A percentile compares a stretch with the other conserved stretches of the same genome.
These are phyloP conservation scores for Malthinus flaveolus DNA, from an alignment of 2,888 invertebrate genomes.

Conservation along the genomic window DNA sequence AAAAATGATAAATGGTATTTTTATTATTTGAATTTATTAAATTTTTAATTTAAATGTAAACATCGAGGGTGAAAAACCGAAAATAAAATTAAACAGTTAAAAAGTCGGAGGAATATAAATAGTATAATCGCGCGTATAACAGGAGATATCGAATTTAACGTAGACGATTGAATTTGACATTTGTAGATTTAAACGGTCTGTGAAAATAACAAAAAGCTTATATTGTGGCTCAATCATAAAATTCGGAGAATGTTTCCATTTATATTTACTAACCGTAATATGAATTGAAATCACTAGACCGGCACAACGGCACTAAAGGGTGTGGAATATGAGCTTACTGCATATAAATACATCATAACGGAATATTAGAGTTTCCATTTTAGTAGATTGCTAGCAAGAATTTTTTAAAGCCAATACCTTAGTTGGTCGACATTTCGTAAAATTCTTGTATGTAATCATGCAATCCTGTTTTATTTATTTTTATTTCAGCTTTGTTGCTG, in stretches of 20 bases:
- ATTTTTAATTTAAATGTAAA: not conserved
- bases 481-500: too few species aligned
- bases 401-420: conserved; percentile 7
- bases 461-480: too few species aligned
- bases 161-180: conserved; percentile 42
- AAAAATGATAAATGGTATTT: not conserved
- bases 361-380: conserved; percentile 22
- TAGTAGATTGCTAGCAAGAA: conserved; percentile 11
- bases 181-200: conserved; percentile 45
- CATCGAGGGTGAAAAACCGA: not conserved
- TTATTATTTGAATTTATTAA: not conserved
- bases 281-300: conserved; percentile 43
- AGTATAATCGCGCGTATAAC: conserved; percentile 21
- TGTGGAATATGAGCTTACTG: conserved; percentile 24
- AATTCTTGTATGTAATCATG: too few species aligned
- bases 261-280: conserved; percentile 44
- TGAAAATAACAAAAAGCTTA: conserved; percentile 47
- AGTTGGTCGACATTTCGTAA: too few species aligned
- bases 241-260: conserved; percentile 45
- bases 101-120: conserved; percentile 7
- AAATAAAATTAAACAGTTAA: not conserved
- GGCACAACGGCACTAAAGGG: conserved; percentile 24
- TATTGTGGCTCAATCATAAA: conserved; percentile 44
- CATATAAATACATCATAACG: conserved; percentile 32
- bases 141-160: conserved; percentile 26